phyloP scores from a whole-genome alignment of 2,888 invertebrate species.

The Stenoptilia bipunctidactyla region DNA sequence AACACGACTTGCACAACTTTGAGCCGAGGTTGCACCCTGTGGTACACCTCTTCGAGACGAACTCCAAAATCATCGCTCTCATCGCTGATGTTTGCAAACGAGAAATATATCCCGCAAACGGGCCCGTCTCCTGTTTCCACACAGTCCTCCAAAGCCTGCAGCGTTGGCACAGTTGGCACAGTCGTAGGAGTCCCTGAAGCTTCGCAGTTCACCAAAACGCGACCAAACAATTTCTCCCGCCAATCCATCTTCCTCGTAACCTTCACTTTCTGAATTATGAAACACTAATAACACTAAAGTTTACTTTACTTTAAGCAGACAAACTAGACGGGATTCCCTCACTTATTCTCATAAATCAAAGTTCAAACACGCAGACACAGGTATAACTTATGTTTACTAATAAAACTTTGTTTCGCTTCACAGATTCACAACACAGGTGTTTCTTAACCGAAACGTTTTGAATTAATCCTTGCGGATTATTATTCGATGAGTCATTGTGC shows the following conservation, averaged over 20 bases:
- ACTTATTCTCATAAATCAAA: not conserved
- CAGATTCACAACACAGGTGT: too few relatives aligned
- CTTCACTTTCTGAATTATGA: not conserved
- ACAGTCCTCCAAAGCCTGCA: conserved; percentile 53
- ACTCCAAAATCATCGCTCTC: conserved; percentile 78
- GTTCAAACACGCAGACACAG: not conserved
- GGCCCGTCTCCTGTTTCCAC: conserved; percentile 63
- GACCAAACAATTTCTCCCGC: conserved; percentile 74
- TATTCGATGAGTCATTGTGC: not conserved
- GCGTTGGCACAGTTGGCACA: conserved; percentile 51
- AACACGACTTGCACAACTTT: conserved; percentile 78
- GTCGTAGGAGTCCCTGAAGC: conserved; percentile 48
- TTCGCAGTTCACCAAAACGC: conserved; percentile 64
- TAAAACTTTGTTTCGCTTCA: too few relatives aligned
- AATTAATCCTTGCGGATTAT: not conserved
- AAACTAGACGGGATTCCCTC: too few relatives aligned
- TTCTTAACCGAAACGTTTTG: not conserved
- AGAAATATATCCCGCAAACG: conserved; percentile 76
- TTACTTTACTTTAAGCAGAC: not conserved
- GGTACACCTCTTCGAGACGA: conserved; percentile 73
- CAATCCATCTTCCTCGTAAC: conserved; percentile 52
- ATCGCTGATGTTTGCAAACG: conserved; percentile 77
- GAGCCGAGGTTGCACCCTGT: conserved; percentile 56
- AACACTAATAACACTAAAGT: not conserved
- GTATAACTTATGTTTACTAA: too few relatives aligned